Evolutionary conservation across 2,113 vertebrate genomes (phyloP).

Genomic region (Eretmochelys imbricata): DNA sequence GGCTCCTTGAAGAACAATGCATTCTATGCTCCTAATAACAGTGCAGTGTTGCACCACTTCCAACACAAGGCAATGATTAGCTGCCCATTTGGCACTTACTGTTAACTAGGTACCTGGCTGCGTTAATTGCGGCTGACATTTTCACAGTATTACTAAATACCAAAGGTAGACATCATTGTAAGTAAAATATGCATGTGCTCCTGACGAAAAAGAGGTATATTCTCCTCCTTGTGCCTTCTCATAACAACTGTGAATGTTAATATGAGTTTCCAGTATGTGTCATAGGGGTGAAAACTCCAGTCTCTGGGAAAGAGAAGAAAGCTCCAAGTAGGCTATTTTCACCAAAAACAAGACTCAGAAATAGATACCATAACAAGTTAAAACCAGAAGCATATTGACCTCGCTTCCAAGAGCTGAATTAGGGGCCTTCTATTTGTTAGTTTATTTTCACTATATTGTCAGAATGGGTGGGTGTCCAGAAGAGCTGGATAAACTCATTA

Average conservation of each 20-base stretch:
- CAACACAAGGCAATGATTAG: constrained; percentile 36
- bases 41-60: constrained; percentile 15
- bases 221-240: background rate
- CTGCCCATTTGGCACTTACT: constrained; percentile 26
- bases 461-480: background rate
- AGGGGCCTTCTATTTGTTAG: background rate
- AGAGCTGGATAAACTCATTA: background rate
- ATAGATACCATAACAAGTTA: background rate
- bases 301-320: constrained; percentile 9
- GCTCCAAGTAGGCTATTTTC: background rate
- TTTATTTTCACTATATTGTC: background rate
- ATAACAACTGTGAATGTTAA: background rate
- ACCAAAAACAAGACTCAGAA: constrained; percentile 1
- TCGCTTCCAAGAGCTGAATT: background rate
- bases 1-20: constrained; percentile 20
- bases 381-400: background rate
- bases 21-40: constrained; percentile 53
- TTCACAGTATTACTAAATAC: background rate
- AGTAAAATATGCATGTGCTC: background rate
- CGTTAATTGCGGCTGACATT: constrained; percentile 12
- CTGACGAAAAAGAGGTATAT: background rate
- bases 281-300: background rate
- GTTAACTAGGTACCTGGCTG: constrained; percentile 29
- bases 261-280: background rate
- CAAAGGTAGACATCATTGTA: background rate